phyloP scores from a whole-genome alignment of 2,113 vertebrate genomes.

The Cettia cetti region DNA sequence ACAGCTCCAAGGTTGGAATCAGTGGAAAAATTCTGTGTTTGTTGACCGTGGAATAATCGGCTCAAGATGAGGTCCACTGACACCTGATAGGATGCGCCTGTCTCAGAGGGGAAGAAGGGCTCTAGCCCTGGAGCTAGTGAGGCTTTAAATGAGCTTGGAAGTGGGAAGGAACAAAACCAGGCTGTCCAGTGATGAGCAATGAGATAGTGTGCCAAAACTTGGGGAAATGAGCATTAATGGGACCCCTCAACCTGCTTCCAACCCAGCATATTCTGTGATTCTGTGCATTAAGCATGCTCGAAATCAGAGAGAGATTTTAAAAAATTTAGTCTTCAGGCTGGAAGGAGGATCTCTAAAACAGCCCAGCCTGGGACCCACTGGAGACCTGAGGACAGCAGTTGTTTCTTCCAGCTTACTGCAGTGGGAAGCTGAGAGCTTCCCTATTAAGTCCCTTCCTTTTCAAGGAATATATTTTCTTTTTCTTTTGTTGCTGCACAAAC shows the following conservation, averaged over 20 bases:
- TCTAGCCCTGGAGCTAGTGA: neutral
- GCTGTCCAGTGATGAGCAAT: neutral
- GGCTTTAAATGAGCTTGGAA: neutral
- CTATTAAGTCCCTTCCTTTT: neutral
- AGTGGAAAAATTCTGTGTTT: neutral
- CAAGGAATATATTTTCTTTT: neutral
- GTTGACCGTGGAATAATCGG: neutral
- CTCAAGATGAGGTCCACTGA: neutral
- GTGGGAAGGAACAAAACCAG: neutral
- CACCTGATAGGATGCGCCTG: neutral
- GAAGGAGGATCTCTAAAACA: neutral
- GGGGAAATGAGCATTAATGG: neutral
- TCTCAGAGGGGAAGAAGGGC: neutral
- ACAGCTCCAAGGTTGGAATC: rapidly evolving
- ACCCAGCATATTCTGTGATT: neutral
- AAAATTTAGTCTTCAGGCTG: neutral
- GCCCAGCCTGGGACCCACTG: neutral
- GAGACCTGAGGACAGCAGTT: neutral
- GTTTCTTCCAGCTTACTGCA: neutral
- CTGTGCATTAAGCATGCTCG: neutral
- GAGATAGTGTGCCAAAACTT: neutral
- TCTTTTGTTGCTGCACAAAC: neutral
- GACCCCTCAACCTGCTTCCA: neutral
- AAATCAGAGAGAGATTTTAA: neutral
- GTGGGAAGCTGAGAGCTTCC: neutral